Base-by-base conservation (phyloP, 2,113 vertebrate species). In the Hippoglossus stenolepis region DNA sequence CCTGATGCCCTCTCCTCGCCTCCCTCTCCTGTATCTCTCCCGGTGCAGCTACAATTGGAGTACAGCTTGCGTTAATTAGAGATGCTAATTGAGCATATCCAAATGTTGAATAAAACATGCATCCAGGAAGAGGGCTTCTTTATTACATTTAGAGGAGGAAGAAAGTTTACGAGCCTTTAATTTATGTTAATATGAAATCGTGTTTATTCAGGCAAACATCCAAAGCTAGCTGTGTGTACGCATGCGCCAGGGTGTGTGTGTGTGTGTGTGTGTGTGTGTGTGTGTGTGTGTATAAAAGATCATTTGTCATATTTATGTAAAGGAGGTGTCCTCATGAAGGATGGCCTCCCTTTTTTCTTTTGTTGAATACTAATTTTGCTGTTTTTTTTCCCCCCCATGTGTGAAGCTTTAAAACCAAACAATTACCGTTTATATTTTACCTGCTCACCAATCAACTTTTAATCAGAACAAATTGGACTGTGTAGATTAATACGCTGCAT, bases 41-140 rank as follows among this genome's bases (percentile, higher is more conserved):
- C 1, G 18, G 40, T 10, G 71, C 62, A 74, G 65, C 83, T 62
- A 70, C 78, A 75, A 75, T 79, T 65, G 74, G 61, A 73, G 68
- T 54, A 68, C 69, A 60, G 69, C 86, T 49, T 70, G 45, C 56
- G 75, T 85, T 92, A 86, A 90, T 92, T 91, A 88, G 68, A 20
- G 67, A 70, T 62, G 75, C 88, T 92, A 91, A 92, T 93, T 92
- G 88, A 90, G 88, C 85, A 87, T 65, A 90, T 85, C 88, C 86
- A 70, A 85, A 88, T 79, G 80, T 75, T 93, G 88, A 91, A 93
- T 91, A 86, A 92, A 84, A 92, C 92, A 91, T 92, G 87, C 70
- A 45, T 83, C 45, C 68, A 76, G 72, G 80, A 87, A 78, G 77
- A 83, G 77, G 35, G 75, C 81, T 38, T 75, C 80, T 83, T 87